Evolutionary conservation across 2,797 vertebrate species (phyloP), one percentile per base, ranked within the genome.

Genomic region (Danio jaintianensis): DNA sequence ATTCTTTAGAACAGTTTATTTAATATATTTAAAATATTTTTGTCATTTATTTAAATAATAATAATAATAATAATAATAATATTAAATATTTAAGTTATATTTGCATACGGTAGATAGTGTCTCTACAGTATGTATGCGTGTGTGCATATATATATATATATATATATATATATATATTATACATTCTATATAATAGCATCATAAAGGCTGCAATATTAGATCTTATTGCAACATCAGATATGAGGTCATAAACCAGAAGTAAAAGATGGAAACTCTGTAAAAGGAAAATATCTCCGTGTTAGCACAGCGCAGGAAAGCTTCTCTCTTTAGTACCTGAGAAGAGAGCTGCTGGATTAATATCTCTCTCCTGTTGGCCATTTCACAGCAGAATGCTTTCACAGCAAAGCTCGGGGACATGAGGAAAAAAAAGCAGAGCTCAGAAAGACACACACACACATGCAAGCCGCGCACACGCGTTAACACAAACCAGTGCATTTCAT

Each of bases 341-440:
- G 38, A 79, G 45, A 79, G 36, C 5, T 47, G 56, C 55, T 47
- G 56, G 56, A 83, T 75, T 79, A 55, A 83, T 79, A 78, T 75
- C 20, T 29, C 55, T 78, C 64, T 72, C 52, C 81, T 74, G 70
- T 77, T 64, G 69, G 75, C 71, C 69, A 73, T 82, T 78, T 82
- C 75, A 82, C 81, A 82, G 52, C 62, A 78, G 69, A 82, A 50
- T 55, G 69, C 53, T 78, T 82, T 82, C 75, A 78, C 81, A 53
- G 81, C 75, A 78, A 73, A 72, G 68, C 81, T 82, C 12, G 10
- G 45, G 55, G 68, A 67, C 43, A n/a, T 50, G 38, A 55, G 12
- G 40, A 1, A 15, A 22, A 29, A 29, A 38, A 62, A 43, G 58
- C 20, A 63, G 38, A 16, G 42, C 59, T 42, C n/a, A 55, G 58